Evolutionary conservation across 2,888 invertebrate species (phyloP), one percentile per base, ranked within the genome.

Genomic region (Parelbella ahira): DNA sequence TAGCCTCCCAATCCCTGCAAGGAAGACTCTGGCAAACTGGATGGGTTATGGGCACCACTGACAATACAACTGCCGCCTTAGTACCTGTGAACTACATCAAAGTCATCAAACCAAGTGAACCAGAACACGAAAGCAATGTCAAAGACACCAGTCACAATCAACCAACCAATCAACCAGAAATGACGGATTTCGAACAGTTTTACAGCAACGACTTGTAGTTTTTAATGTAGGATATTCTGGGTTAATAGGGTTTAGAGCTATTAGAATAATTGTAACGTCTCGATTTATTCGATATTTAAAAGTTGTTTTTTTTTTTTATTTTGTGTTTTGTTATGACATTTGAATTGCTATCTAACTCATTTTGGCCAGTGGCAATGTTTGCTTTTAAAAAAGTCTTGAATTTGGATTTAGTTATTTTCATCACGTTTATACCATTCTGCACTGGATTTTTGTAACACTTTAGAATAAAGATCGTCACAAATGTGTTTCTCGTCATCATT

Each of bases 1-100:
- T 98, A 4, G 98, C 98, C 0, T 97, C 98, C 0, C 90, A 92
- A 64, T 92, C 93, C 51, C 84, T 96, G 11, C 98, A 98, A 76
- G 91, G 92, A 56, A 60, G 88, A 5, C 72, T 93, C 1, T 89
- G 91, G 63, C 91, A 90, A 66, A 88, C 91, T 0, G 93, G 93
- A 1, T 93, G 93, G 93, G 88, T 91, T 0, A 86, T 91, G 69
- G 93, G 91, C 0, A 70, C 88, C 0, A 65, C 87, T 0, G 90
- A 91, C 67, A 88, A 90, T 24, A 88, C 87, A 29, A 80, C 69
- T 8, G 86, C 90, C 0, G 93, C 93, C 0, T 67, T 93, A 1
- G 88, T 93, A 3, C 93, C 93, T 0, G 84, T 91, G 4, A 91
- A 89, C 56, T 92, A 93, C 52, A 72, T 89, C 7, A 86, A 75